Evolutionary conservation across 2,888 invertebrate species (phyloP).

Genomic region (Sylvicola cinctus): DNA sequence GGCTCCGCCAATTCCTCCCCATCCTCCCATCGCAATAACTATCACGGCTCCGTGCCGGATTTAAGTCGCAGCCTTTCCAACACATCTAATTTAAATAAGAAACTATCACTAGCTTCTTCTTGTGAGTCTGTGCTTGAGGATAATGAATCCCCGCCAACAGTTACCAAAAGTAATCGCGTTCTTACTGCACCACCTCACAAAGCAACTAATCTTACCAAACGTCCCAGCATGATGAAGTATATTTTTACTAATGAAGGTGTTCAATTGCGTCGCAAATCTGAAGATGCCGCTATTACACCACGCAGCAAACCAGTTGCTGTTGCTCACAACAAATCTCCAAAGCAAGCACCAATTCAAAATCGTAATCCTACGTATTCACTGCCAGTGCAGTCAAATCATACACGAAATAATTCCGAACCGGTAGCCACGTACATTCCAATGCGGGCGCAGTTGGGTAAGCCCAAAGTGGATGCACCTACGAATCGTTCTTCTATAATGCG

Average conservation of each 20-base stretch:
- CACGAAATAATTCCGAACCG: slow-evolving; percentile 8
- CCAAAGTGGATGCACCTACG: slow-evolving; percentile 2
- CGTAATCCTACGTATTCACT: too few species aligned
- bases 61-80: slow-evolving; percentile 22
- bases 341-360: not conserved
- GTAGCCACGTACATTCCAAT: slow-evolving; percentile 2
- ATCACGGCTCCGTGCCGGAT: slow-evolving; percentile 24
- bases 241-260: slow-evolving; percentile 5
- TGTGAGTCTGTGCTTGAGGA: slow-evolving; percentile 15
- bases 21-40: too few species aligned
- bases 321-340: too few species aligned
- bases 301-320: too few species aligned
- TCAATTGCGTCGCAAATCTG: slow-evolving; percentile 8
- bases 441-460: slow-evolving; percentile 3
- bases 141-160: slow-evolving; percentile 1
- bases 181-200: not conserved
- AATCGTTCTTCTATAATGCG: slow-evolving; percentile 1
- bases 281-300: slow-evolving; percentile 4
- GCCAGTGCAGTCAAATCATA: too few species aligned
- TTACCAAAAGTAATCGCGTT: not conserved
- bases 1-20: too few species aligned
- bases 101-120: slow-evolving; percentile 9
- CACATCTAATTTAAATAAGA: slow-evolving; percentile 14
- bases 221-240: slow-evolving; percentile 5
- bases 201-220: not conserved